Conservation (phyloP, 35 echinoderm and acorn worm genomes). For the Ptychodera flava region DNA sequence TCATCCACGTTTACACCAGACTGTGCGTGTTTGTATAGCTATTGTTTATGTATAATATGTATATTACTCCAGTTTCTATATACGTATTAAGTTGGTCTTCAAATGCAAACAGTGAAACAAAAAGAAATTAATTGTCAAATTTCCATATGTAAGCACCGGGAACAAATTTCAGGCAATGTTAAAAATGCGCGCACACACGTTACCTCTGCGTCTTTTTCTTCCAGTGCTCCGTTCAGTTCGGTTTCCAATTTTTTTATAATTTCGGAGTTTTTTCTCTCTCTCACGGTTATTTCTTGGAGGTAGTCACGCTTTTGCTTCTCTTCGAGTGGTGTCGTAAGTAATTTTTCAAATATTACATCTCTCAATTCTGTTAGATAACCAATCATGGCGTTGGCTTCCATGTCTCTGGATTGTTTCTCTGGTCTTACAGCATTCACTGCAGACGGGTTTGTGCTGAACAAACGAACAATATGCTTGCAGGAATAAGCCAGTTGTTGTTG, state of each 20-base stretch:
- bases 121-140: no score
- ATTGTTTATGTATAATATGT: no score
- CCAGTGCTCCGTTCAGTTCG: conserved; percentile 64
- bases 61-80: no score
- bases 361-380: conserved; percentile 64
- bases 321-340: conserved; percentile 88
- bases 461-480: conserved; percentile 74
- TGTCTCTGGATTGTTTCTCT: conserved; percentile 51
- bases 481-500: conserved; percentile 74
- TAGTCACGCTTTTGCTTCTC: conserved; percentile 92
- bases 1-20: no score
- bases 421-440: conserved; percentile 67
- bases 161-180: no score
- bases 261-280: conserved; percentile 87
- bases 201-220: conserved; percentile 92
- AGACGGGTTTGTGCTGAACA: conserved; percentile 71
- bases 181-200: no score
- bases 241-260: conserved; percentile 91
- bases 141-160: no score
- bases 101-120: no score
- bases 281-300: conserved; percentile 66
- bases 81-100: no score
- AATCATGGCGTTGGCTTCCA: conserved; percentile 54
- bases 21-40: no score
- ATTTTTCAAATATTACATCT: conserved; percentile 81